phyloP scores from a whole-genome alignment of 2,797 vertebrate species.

The Pangasius macronema region DNA sequence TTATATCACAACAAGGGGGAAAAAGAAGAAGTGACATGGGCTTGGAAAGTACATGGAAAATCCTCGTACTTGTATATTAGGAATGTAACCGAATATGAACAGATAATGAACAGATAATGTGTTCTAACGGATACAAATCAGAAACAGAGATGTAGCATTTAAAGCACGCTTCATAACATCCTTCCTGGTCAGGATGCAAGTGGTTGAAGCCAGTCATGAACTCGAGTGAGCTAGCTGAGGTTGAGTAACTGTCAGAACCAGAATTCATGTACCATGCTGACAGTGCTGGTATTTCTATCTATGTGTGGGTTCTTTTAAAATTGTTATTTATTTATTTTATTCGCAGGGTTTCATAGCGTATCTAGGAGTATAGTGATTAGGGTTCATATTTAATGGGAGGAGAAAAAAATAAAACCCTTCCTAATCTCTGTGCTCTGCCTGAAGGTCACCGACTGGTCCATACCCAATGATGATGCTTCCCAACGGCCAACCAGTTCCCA shows the following conservation, averaged over 20 bases:
- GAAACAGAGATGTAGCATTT: not conserved
- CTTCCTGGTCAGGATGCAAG: not conserved
- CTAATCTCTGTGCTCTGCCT: slow-evolving; percentile 10
- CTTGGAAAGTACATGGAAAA: slow-evolving; percentile 20
- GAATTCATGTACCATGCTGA: not conserved
- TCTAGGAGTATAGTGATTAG: too few relatives aligned
- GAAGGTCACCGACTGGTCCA: slow-evolving; percentile 89
- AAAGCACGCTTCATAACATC: not conserved
- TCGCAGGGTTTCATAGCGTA: not conserved
- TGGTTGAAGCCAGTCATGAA: not conserved
- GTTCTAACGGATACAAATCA: not conserved
- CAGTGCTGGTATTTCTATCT: not conserved
- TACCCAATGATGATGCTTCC: slow-evolving; percentile 94
- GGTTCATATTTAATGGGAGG: not conserved
- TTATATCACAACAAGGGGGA: not conserved
- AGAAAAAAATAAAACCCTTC: not conserved
- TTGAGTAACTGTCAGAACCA: not conserved
- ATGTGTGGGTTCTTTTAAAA: not conserved
- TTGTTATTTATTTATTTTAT: too few relatives aligned
- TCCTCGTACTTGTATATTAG: not conserved
- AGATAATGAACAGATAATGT: not conserved
- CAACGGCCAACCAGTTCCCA: slow-evolving; percentile 88
- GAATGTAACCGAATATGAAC: not conserved
- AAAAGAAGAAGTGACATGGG: slow-evolving; percentile 10
- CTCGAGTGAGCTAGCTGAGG: not conserved